Conservation (phyloP, 2,888 invertebrate genomes). For the Spicauda simplicius region DNA sequence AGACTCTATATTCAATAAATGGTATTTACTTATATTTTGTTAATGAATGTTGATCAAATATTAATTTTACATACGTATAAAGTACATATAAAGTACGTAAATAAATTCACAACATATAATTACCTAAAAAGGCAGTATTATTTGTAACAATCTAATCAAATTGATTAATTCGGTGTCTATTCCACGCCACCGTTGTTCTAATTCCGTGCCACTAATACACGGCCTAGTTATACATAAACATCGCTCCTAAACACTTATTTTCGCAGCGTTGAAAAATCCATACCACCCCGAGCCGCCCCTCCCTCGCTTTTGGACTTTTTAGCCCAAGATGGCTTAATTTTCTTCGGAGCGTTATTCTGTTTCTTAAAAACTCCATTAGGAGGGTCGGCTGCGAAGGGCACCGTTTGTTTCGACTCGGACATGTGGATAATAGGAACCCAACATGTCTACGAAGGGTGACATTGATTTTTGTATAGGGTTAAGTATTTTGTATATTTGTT, state of each 20-base stretch:
- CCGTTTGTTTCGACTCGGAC: conserved; percentile 25
- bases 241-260: conserved; percentile 66
- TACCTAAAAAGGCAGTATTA: no score
- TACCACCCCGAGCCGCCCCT: conserved; percentile 50
- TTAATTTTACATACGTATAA: no score
- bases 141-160: no score
- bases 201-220: conserved; percentile 20
- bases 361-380: conserved; percentile 74
- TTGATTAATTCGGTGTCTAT: background rate
- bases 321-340: conserved; percentile 81
- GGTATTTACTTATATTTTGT: no score
- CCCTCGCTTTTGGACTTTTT: conserved; percentile 70
- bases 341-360: conserved; percentile 55
- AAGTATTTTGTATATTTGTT: background rate
- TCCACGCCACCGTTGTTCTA: conserved; percentile 21
- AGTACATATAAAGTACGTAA: background rate
- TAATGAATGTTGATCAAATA: no score
- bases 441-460: background rate
- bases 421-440: background rate
- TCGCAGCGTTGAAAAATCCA: conserved; percentile 65
- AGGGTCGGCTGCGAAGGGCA: conserved; percentile 46
- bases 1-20: no score
- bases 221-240: conserved; percentile 44
- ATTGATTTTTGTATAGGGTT: background rate
- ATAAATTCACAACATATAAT: no score